Evolutionary conservation across 2,888 invertebrate genomes (phyloP), one percentile per base, ranked within the genome.

Genomic region (Noctua fimbriata): DNA sequence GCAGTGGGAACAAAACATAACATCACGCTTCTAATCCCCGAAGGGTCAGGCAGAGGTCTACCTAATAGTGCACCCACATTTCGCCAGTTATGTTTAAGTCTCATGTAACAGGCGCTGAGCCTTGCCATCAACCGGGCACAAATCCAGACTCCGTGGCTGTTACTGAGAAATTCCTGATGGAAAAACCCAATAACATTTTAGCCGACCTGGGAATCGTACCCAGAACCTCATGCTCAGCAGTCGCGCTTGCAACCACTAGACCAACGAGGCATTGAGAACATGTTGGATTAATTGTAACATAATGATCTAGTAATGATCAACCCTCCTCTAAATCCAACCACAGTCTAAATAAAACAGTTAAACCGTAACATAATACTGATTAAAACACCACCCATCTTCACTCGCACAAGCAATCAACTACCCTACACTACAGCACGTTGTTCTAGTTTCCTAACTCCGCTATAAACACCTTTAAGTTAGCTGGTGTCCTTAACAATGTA

Each of bases 391-490:
- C 72, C 74, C 41, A 67, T 80, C 73, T 63, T 41, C 60, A 58
- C 66, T 76, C 41, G 32, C 47, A 52, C 28, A 67, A 85, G 84
- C 69, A 85, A 85, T 87, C 74, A 73, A 85, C 73, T 78, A 75
- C 21, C 52, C 10, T 58, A 10, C 36, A 55, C 49, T 21, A 76
- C 60, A 49, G 70, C 69, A 87, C 82, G 58, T 82, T 79, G 81
- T 65, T 75, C 82, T 75, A 84, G 89, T 86, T 87, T 66, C 12
- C 76, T 79, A 87, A 84, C 84, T 84, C 28, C n/a, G 81, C 80
- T 80, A 84, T 78, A 73, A 88, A 87, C 84, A 88, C 89, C 89
- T 88, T 75, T 65, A 84, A 88, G 72, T 87, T 87, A 75, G 77
- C 69, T 81, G 67, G 75, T 73, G 70, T 81, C 76, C 85, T 63